Base-by-base conservation (phyloP, 2,888 invertebrate species). In the Drosophila neotestacea region DNA sequence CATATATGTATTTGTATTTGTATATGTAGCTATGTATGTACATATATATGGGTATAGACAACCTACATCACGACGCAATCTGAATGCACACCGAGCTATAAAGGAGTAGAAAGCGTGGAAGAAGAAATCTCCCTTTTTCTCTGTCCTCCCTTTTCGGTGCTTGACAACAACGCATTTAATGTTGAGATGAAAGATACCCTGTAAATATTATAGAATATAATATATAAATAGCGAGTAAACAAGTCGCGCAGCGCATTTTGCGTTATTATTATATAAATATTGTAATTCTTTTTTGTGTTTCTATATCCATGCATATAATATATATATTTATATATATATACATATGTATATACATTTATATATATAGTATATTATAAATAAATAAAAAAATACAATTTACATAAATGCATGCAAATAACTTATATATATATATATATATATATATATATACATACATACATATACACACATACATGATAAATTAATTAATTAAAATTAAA, bases 191-290 rank as follows among this genome's bases (percentile, higher is more conserved):
- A 2, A 32, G 55, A 74, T 46, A 69, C 59, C 44, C 70, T 76
- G 79, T 76, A 76, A 79, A 75, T 79, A 78, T 47, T 30, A n/a
- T 22, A n/a, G 22, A 59, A 10, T 10, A 39, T 22, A 16, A 32
- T 22, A 39, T 32, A 46, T 32, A 1, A 32, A 41, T 7, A 16
- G 16, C 16, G 16, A 50, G 42, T 27, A 27, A 30, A 34, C 1
- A 41, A 42, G 38, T 27, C 34, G 58, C 51, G 51, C 46, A 42
- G 47, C 38, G 73, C 56, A 60, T 68, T 61, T 72, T 54, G 58
- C 34, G 58, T 54, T 61, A 41, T 44, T 67, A 54, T 70, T 82
- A 82, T 88, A 88, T 88, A 85, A 86, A 77, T 88, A 83, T 83
- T 83, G 83, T 88, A 77, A 88, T 55, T 82, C 52, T 70, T 83